Evolutionary conservation across 2,113 vertebrate genomes (phyloP).

Genomic region (Pteronura brasiliensis): DNA sequence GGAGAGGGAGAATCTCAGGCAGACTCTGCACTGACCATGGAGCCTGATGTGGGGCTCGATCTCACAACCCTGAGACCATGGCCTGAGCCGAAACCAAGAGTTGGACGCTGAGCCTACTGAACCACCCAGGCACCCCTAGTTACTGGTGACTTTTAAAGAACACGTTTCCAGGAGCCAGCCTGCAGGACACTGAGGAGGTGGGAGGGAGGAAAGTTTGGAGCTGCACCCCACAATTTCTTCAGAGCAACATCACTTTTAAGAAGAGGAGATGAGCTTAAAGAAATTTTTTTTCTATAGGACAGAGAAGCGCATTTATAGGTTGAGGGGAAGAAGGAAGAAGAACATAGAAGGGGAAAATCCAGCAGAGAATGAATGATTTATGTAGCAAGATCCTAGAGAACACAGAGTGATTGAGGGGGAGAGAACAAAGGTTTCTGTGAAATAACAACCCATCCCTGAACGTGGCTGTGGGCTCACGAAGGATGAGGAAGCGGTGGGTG

Average conservation of each 20-base stretch:
- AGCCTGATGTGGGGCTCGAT: background rate
- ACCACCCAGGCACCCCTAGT: background rate
- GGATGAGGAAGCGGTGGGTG: background rate
- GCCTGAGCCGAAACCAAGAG: background rate
- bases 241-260: background rate
- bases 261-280: background rate
- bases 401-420: background rate
- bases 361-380: background rate
- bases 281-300: background rate
- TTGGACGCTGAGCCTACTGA: background rate
- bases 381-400: background rate
- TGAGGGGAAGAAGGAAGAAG: background rate
- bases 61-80: background rate
- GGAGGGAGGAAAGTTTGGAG: background rate
- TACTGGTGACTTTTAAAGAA: background rate
- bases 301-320: background rate
- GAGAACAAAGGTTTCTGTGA: background rate
- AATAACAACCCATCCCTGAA: background rate
- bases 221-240: background rate
- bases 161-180: background rate
- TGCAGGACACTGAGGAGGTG: background rate
- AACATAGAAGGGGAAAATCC: background rate
- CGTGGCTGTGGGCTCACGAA: background rate
- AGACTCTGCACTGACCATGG: background rate
- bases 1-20: background rate